Evolutionary conservation across 2,113 vertebrate species (phyloP).

Genomic region (Tragelaphus strepsiceros): DNA sequence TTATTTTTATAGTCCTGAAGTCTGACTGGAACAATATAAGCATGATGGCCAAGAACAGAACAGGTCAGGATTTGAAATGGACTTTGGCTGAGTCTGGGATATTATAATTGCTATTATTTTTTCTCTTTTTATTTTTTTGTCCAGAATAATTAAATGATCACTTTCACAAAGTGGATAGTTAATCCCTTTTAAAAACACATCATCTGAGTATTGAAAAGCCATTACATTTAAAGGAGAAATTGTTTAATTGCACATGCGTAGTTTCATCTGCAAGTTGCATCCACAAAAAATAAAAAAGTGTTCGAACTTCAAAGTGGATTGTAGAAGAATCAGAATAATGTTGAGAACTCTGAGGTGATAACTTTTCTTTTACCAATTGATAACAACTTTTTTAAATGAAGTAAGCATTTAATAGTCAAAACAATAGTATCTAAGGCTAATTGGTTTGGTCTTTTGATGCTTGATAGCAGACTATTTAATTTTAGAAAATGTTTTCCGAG

Average conservation of each 20-base stretch:
- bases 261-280: not conserved
- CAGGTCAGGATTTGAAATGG: not conserved
- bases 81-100: not conserved
- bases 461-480: not conserved
- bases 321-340: not conserved
- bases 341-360: not conserved
- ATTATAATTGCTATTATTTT: not conserved
- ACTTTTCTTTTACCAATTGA: not conserved
- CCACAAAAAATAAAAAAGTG: not conserved
- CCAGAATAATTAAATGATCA: slow-evolving; percentile 8
- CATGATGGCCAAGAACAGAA: not conserved
- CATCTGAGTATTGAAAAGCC: not conserved
- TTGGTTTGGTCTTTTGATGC: not conserved
- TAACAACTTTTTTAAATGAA: not conserved
- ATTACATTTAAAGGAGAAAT: not conserved
- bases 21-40: not conserved
- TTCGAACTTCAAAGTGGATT: not conserved
- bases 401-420: not conserved
- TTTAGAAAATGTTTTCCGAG: not conserved
- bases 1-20: not conserved
- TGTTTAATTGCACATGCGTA: not conserved
- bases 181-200: not conserved
- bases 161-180: not conserved
- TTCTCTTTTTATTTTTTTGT: not conserved
- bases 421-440: not conserved